These are phyloP conservation scores for Ricordea florida DNA, from an alignment of 92 coral and sea anemone genomes.

Conservation along the genomic window DNA sequence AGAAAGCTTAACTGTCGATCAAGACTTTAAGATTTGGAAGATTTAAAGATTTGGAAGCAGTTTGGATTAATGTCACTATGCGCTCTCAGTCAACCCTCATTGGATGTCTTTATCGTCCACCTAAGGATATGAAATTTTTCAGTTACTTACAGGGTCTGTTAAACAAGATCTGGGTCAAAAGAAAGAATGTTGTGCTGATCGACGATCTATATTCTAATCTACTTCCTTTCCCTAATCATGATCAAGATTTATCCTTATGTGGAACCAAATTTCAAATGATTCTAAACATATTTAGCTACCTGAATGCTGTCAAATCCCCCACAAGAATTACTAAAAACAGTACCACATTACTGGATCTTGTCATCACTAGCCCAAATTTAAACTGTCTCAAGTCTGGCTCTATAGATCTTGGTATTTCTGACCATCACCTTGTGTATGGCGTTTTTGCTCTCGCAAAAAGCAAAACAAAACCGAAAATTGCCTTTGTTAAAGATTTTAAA, in stretches of 20 bases:
- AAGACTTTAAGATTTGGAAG: background rate
- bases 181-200: constrained; percentile 10
- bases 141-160: background rate
- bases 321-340: background rate
- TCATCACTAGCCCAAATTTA: background rate
- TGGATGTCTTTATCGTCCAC: constrained; percentile 3
- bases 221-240: background rate
- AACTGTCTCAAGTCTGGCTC: background rate
- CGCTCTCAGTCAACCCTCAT: constrained; percentile 7
- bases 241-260: background rate
- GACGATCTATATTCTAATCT: background rate
- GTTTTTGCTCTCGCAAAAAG: constrained; percentile 1
- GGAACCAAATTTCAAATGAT: background rate
- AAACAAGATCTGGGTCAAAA: background rate
- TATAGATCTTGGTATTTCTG: background rate
- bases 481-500: background rate
- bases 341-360: background rate
- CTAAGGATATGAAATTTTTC: background rate
- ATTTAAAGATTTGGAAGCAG: background rate
- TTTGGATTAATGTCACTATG: constrained; percentile 4
- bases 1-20: background rate
- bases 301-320: background rate
- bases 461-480: background rate
- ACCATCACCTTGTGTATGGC: background rate
- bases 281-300: background rate